Base-by-base conservation (phyloP, 2,797 vertebrate genomes). In the Liparis tanakae region DNA sequence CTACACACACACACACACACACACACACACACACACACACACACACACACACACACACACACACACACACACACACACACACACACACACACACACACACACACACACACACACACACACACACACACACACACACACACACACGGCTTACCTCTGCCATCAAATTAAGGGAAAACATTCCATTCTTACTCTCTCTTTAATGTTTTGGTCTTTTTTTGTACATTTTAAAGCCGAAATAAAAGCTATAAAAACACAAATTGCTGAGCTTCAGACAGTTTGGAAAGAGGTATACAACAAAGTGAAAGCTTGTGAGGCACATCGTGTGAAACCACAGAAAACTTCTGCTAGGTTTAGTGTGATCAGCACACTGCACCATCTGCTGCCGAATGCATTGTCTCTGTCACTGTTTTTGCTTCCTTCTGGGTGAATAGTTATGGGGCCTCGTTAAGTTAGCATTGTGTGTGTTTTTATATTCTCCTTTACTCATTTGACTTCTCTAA, bases 61-160 rank as follows among this genome's bases (percentile, higher is more conserved):
- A 63, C 81, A 30, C 63, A 66, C 83, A 63, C 81, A 30, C 63
- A 66, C 83, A 63, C 81, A 30, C 25, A 30, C 63, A 18, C 25
- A 30, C 25, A 30, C 63, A 18, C 25, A 30, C 25, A 30, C 63
- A 18, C 25, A 30, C 25, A 30, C 63, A 18, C 25, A 30, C 25
- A 30, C 63, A 18, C 25, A 30, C 25, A 30, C 63, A 18, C 25
- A 30, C 25, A 30, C 63, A 18, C 25, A 30, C 25, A 30, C 63
- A 18, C 25, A 30, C 25, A 30, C 63, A 18, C 25, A 30, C 25
- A 30, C 63, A 18, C 25, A 30, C 25, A 30, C 63, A 30, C 63
- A 66, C 83, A 63, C 81, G 74, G 81, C 80, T 78, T 70, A 85
- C 73, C 81, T 80, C 74, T 74, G 84, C 81, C 81, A 86, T 80